Evolutionary conservation across 2,797 vertebrate species (phyloP).

Genomic region (Trematomus bernacchii): DNA sequence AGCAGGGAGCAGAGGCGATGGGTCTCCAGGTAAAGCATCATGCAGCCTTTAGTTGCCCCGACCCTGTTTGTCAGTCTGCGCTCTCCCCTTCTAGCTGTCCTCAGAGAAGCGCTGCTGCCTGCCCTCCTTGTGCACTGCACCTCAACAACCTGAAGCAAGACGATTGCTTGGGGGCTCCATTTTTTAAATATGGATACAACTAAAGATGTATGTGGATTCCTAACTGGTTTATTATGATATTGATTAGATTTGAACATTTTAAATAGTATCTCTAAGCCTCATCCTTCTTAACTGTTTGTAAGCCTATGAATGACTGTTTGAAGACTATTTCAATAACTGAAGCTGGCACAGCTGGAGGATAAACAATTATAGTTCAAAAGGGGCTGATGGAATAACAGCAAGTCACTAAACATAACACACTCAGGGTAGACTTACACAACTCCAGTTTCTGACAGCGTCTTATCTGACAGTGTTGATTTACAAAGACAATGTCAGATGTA

Average conservation of each 20-base stretch:
- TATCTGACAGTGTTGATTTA: slow-evolving; percentile 32
- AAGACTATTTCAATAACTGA: slow-evolving; percentile 11
- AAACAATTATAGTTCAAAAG: slow-evolving; percentile 17
- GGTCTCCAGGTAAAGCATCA: slow-evolving; percentile 72
- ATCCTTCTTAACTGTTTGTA: not conserved
- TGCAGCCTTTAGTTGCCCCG: slow-evolving; percentile 60
- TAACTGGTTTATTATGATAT: slow-evolving; percentile 9
- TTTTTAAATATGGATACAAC: slow-evolving; percentile 31
- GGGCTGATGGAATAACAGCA: not conserved
- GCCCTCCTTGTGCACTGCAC: slow-evolving; percentile 58
- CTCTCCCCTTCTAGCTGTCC: slow-evolving; percentile 55
- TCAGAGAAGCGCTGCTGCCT: slow-evolving; percentile 50
- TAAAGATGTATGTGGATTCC: slow-evolving; percentile 4
- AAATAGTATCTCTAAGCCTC: not conserved
- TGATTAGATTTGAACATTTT: slow-evolving; percentile 7
- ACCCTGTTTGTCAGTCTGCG: slow-evolving; percentile 73
- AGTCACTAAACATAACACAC: slow-evolving; percentile 20
- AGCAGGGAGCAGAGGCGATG: slow-evolving; percentile 55
- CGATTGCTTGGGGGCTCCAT: slow-evolving; percentile 20
- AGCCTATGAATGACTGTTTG: not conserved
- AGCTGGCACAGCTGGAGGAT: slow-evolving; percentile 11
- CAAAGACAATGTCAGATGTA: slow-evolving; percentile 52
- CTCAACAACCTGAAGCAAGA: slow-evolving; percentile 47
- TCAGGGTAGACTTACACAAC: slow-evolving; percentile 6
- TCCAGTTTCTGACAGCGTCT: slow-evolving; percentile 25